A percentile compares a stretch with the other conserved stretches of the same genome.
These are phyloP conservation scores for Melanerpes formicivorus DNA, from an alignment of 2,113 vertebrate genomes.

Conservation along the genomic window DNA sequence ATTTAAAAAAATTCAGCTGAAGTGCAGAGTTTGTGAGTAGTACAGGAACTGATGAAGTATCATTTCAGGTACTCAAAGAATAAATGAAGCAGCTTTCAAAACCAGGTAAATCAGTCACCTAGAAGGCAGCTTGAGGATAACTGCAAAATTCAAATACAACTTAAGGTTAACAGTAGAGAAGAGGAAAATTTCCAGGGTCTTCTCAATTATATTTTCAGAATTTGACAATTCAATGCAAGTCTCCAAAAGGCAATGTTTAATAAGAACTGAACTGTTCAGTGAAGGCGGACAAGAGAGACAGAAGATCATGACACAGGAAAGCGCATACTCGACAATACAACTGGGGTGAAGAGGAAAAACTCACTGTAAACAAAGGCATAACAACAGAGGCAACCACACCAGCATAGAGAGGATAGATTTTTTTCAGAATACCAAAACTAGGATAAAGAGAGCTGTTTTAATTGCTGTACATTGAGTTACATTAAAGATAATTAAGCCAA, in stretches of 20 bases:
- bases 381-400: not conserved
- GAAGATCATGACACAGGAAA: not conserved
- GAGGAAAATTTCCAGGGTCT: not conserved
- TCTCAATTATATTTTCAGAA: not conserved
- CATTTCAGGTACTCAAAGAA: not conserved
- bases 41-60: not conserved
- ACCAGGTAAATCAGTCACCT: not conserved
- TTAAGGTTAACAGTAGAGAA: not conserved
- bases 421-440: not conserved
- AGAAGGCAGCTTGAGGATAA: not conserved
- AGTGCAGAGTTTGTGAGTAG: not conserved
- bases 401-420: not conserved
- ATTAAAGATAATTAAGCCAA: not conserved
- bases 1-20: not conserved
- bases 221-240: not conserved
- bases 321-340: fast-evolving
- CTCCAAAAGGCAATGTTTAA: fast-evolving
- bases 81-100: not conserved
- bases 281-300: not conserved
- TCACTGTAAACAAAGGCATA: not conserved
- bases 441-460: not conserved
- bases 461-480: not conserved
- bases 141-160: not conserved
- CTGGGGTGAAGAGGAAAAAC: not conserved
- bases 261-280: not conserved